Evolutionary conservation across 2,888 invertebrate species (phyloP).

Genomic region (Drosophila gaucha): DNA sequence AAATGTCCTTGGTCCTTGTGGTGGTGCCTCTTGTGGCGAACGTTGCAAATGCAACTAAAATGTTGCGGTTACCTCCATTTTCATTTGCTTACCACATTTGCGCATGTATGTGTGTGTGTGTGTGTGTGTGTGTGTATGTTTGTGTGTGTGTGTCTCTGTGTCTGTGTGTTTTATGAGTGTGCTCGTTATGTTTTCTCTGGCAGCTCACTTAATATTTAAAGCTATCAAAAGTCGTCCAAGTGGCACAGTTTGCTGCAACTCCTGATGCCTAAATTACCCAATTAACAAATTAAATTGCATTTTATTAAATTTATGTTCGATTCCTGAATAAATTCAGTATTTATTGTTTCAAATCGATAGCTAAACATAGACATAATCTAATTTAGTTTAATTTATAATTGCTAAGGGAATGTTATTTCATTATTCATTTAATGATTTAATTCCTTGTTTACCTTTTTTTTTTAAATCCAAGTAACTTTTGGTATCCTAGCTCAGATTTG

Average conservation of each 20-base stretch:
- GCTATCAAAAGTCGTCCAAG: slow-evolving; percentile 44
- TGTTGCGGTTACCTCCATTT: slow-evolving; percentile 75
- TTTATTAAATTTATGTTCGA: neutral
- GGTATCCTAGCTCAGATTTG: too few relatives aligned
- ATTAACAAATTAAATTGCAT: slow-evolving; percentile 47
- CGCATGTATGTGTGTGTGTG: slow-evolving; percentile 7
- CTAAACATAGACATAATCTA: too few relatives aligned
- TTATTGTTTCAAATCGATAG: neutral
- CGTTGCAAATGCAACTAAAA: slow-evolving; percentile 79
- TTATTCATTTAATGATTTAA: too few relatives aligned
- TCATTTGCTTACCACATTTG: slow-evolving; percentile 44
- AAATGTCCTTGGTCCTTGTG: slow-evolving; percentile 81
- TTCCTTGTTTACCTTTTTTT: too few relatives aligned
- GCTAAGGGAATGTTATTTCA: too few relatives aligned
- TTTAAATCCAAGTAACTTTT: too few relatives aligned
- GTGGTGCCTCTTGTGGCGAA: slow-evolving; percentile 76
- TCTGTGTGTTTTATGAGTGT: slow-evolving; percentile 17
- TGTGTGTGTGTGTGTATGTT: slow-evolving; percentile 14
- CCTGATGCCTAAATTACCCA: slow-evolving; percentile 29
- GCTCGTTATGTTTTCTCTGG: slow-evolving; percentile 38
- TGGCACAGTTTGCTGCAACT: slow-evolving; percentile 35
- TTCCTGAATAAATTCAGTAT: too few relatives aligned
- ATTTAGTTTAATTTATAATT: too few relatives aligned
- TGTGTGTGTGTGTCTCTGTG: slow-evolving; percentile 11
- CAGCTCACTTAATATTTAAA: slow-evolving; percentile 72